Conservation (phyloP, 2,797 vertebrate species). For the Phalloptychus januarius region DNA sequence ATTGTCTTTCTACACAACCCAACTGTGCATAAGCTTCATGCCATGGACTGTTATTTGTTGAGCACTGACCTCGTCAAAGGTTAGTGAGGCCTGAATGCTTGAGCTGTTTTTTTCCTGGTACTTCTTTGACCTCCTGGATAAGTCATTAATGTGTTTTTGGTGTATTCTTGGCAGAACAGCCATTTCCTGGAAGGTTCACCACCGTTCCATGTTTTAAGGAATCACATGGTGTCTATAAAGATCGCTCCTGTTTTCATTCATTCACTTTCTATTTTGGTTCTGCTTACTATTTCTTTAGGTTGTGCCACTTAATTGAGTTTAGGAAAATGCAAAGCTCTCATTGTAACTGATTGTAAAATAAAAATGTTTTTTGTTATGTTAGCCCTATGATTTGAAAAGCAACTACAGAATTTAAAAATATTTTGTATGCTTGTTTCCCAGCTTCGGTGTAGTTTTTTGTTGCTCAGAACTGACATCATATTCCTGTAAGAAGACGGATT, state of each 20-base stretch:
- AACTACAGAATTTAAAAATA: not conserved
- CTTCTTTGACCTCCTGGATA: not conserved
- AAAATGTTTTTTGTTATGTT: not conserved
- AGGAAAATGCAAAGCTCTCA: not conserved
- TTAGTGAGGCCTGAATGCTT: not conserved
- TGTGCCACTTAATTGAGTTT: not conserved
- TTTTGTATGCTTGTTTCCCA: not conserved
- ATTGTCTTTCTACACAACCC: not conserved
- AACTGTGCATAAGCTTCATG: not conserved
- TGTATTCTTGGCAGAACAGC: not conserved
- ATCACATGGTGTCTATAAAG: not conserved
- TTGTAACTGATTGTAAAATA: not conserved
- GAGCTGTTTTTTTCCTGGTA: not conserved
- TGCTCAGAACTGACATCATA: not conserved
- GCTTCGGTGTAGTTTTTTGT: not conserved
- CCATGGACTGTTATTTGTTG: not conserved
- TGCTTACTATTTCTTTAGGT: not conserved
- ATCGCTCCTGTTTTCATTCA: not conserved
- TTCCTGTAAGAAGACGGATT: not conserved
- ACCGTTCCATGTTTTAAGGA: not conserved
- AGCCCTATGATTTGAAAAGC: not conserved
- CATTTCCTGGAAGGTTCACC: not conserved
- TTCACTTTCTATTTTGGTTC: not conserved
- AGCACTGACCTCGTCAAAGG: not conserved
- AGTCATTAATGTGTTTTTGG: not conserved